Percentiles rank a stretch among this genome's conserved stretches.
Conservation (phyloP, 2,113 vertebrate species). For the Pristiophorus japonicus region DNA sequence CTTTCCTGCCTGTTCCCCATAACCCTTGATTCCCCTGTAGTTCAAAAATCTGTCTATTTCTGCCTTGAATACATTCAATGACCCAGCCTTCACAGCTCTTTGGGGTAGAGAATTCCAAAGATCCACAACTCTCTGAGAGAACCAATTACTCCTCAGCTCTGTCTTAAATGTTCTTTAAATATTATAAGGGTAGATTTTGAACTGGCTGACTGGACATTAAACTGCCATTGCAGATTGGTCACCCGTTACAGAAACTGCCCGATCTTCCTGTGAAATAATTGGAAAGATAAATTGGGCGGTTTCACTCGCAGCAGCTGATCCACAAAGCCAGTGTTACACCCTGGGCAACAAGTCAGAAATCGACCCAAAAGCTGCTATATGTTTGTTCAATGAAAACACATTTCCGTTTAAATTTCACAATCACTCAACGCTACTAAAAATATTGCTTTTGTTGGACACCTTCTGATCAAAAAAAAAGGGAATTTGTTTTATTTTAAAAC, state of each 20-base stretch:
- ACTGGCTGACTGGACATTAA: background rate
- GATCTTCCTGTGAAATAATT: background rate
- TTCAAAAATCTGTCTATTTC: too few relatives aligned
- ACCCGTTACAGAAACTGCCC: background rate
- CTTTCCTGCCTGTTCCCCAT: too few relatives aligned
- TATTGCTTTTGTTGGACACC: background rate
- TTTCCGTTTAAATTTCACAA: background rate
- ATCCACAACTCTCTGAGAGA: too few relatives aligned
- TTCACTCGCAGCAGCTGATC: background rate
- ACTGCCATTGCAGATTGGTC: background rate
- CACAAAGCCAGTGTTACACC: background rate
- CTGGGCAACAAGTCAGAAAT: background rate
- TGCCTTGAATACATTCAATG: too few relatives aligned
- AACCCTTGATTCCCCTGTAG: too few relatives aligned
- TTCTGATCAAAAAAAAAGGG: background rate
- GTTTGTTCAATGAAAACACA: background rate
- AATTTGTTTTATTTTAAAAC: background rate
- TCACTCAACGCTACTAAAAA: background rate
- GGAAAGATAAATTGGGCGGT: background rate
- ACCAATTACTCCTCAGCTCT: too few relatives aligned
- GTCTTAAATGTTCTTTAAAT: too few relatives aligned
- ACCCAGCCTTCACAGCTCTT: too few relatives aligned
- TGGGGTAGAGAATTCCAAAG: too few relatives aligned
- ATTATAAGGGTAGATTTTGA: background rate
- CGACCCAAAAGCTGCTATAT: background rate